phyloP scores from a whole-genome alignment of 1,140 invertebrate species.

The Oscheius sp. region DNA sequence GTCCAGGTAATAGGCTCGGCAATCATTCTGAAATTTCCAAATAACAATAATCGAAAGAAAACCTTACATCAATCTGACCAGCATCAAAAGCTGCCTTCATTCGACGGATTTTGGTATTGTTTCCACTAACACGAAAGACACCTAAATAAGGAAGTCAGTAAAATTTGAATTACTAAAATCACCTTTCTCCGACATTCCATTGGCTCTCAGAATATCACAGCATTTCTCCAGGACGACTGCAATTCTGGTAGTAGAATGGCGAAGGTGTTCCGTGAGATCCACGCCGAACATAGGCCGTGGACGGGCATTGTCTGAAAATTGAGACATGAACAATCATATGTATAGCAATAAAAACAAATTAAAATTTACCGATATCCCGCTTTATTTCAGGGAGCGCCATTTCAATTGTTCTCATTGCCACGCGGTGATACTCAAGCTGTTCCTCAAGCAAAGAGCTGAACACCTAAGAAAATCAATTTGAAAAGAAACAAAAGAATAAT shows the following conservation, averaged over 20 bases:
- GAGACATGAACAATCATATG: background rate
- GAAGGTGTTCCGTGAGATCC: conserved; percentile 21
- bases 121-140: conserved; percentile 36
- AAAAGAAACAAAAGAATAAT: conserved; percentile 8
- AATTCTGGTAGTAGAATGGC: conserved; percentile 2
- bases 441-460: conserved; percentile 18
- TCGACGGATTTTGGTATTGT: conserved; percentile 28
- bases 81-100: conserved; percentile 34
- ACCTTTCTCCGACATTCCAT: conserved; percentile 26
- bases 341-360: background rate
- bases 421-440: conserved; percentile 20
- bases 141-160: too few species aligned
- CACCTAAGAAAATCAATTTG: conserved; percentile 6
- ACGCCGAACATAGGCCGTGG: conserved; percentile 33
- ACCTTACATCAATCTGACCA: conserved; percentile 31
- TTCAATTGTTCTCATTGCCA: conserved; percentile 20
- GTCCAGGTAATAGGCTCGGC: conserved; percentile 15
- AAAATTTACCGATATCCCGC: conserved; percentile 7
- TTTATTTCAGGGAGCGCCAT: conserved; percentile 10
- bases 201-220: conserved; percentile 18
- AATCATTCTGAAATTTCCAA: background rate
- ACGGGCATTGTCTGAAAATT: conserved; percentile 30
- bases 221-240: conserved; percentile 27
- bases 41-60: background rate
- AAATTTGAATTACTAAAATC: background rate